Evolutionary conservation across 30 jellyfish, hydroid and myxozoan species (phyloP), one percentile per base, ranked within the genome.

Genomic region (Hydractinia symbiolongicarpus): DNA sequence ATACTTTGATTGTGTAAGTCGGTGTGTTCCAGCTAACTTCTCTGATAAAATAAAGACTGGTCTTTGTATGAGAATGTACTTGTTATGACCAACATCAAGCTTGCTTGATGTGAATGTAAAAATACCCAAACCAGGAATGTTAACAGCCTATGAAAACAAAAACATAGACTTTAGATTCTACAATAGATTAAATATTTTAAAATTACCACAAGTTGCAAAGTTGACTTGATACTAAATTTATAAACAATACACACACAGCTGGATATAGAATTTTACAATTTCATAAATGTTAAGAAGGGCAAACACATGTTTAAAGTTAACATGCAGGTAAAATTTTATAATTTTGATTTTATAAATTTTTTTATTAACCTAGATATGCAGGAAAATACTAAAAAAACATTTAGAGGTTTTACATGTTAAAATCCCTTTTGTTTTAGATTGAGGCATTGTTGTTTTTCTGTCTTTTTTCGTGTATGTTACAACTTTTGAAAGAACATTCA

Each of bases 41-140:
- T 93, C 98, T 62, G 98, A 87, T 54, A 93, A 50, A 53, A 71
- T 74, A 78, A 93, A 93, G 10, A 93, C 96, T 15, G 98, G 98
- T 62, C 95, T 82, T 81, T 93, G 96, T 15, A 93, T 85, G 54
- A 87, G 84, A 51, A 93, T 83, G 73, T 60, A 81, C 51, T 86
- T 87, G 77, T 83, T 87, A 86, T 87, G 89, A 5, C 95, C 96
- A 53, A 93, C 95, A 79, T 93, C 98, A 8, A 93, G 93, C 53
- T 87, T 93, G 75, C 82, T 74, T 60, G 95, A 95, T 6, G 95
- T 78, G 80, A 86, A 93, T 7, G 98, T 93, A 73, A 93, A 93
- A 11, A 71, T 79, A 50, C 98, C 98, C 68, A 93, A 88, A n/a
- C 95, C 94, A 61, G 98, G 96, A 6, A 93, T 76, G 57, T 85